phyloP scores from a whole-genome alignment of 2,113 vertebrate genomes.

The Sisor rabdophorus region DNA sequence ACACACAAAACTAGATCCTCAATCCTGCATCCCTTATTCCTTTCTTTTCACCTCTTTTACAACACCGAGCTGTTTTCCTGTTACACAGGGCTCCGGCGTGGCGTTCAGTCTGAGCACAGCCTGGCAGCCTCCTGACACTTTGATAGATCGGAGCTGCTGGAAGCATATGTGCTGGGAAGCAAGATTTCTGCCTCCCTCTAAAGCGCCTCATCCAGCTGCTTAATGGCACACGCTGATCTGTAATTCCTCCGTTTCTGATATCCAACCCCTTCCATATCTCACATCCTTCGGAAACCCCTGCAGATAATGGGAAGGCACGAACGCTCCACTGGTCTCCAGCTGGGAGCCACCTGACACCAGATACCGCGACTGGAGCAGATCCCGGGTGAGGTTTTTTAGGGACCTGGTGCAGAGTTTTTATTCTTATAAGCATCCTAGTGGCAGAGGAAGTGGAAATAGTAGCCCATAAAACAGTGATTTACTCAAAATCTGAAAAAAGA shows the following conservation, averaged over 20 bases:
- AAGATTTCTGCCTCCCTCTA: slow-evolving; percentile 24
- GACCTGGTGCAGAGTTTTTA: slow-evolving; percentile 25
- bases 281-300: slow-evolving; percentile 24
- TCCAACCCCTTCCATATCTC: slow-evolving; percentile 6
- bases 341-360: slow-evolving; percentile 36
- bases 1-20: slow-evolving; percentile 27
- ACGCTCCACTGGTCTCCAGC: slow-evolving; percentile 35
- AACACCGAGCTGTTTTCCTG: slow-evolving; percentile 49
- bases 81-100: slow-evolving; percentile 54
- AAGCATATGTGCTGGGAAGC: slow-evolving; percentile 63
- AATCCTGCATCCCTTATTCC: background rate
- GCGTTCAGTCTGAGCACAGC: slow-evolving; percentile 61
- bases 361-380: slow-evolving; percentile 19
- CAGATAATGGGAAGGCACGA: slow-evolving; percentile 27
- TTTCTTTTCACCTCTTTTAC: background rate
- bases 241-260: slow-evolving; percentile 34
- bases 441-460: background rate
- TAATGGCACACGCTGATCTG: slow-evolving; percentile 43
- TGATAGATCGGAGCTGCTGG: slow-evolving; percentile 64
- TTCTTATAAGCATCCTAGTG: slow-evolving; percentile 13
- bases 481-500: background rate
- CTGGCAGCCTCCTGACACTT: slow-evolving; percentile 64
- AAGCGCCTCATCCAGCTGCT: slow-evolving; percentile 45
- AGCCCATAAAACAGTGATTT: slow-evolving; percentile 18
- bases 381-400: slow-evolving; percentile 15